Evolutionary conservation across 2,888 invertebrate species (phyloP), one percentile per base, ranked within the genome.

Genomic region (Salticus scenicus): DNA sequence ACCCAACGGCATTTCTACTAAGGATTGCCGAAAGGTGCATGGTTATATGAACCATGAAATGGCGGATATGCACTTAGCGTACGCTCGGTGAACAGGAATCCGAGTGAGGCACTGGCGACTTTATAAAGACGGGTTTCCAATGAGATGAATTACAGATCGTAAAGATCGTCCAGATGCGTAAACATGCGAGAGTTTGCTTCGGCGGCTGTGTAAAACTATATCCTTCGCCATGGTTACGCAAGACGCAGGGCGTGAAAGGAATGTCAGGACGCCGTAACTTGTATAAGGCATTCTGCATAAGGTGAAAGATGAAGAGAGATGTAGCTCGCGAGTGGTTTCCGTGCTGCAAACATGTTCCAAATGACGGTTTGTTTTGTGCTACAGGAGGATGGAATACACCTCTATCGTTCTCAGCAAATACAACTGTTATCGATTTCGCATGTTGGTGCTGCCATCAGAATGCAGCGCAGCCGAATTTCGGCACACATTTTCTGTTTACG

Each of bases 181-280:
- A 71, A 71, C 42, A 8, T 71, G 5, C 28, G 31, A 42, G 24
- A 2, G 71, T 31, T 71, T 71, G 42, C 71, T 33, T 30, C 33
- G n/a, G 1, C 33, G 33, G 5, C 63, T 63, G 27, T 28, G 63
- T 20, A n/a, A 63, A 63, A 63, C 27, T 1, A 27, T 41, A 28
- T 71, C 47, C 41, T 71, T 42, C 30, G 24, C 41, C 8, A 12
- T 10, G n/a, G 71, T 8, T 17, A 71, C 2, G 71, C 71, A 20
- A 14, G 71, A 71, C 7, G 30, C 70, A 20, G 70, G 70, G 33
- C 24, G 70, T 70, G 24, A 10, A 31, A 70, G 70, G 27, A 42
- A 27, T 42, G 27, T 42, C n/a, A 71, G 47, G 24, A 71, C 27
- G 27, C 4, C 28, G 31, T 12, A 28, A 33, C 7, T 28, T 71